Conservation (phyloP, 2,113 vertebrate species). For the Atractosteus spatula region DNA sequence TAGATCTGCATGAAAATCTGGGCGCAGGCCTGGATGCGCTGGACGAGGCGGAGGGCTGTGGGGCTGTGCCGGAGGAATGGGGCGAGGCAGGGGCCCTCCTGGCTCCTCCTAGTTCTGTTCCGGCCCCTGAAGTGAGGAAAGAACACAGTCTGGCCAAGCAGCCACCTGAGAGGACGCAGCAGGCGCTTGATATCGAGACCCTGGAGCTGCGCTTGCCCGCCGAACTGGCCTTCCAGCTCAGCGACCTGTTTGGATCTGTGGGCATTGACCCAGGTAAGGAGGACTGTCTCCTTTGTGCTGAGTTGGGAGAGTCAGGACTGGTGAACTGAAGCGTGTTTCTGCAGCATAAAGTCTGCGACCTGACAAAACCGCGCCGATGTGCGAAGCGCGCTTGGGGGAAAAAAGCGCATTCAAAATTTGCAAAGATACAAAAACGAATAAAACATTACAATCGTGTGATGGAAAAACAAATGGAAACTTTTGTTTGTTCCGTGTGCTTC, state of each 20-base stretch:
- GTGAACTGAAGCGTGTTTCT: too few species aligned
- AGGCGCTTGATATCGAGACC: conserved; percentile 75
- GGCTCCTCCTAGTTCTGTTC: neutral
- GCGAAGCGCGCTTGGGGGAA: too few species aligned
- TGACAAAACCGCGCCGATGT: too few species aligned
- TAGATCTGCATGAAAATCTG: conserved; percentile 12
- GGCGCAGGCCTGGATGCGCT: conserved; percentile 17
- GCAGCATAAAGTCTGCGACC: too few species aligned
- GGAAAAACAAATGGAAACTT: too few species aligned
- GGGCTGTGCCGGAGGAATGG: conserved; percentile 15
- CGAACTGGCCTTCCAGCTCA: conserved; percentile 88
- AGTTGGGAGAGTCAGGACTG: too few species aligned
- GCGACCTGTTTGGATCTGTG: conserved; percentile 92
- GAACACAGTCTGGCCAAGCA: neutral
- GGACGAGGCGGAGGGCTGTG: conserved; percentile 20
- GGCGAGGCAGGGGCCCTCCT: conserved; percentile 28
- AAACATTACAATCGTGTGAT: too few species aligned
- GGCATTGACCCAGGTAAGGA: conserved; percentile 87
- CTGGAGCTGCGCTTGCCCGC: conserved; percentile 86
- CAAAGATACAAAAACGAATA: too few species aligned
- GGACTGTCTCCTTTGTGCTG: too few species aligned
- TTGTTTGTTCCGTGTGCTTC: too few species aligned
- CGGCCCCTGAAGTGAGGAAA: neutral
- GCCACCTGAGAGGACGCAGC: neutral
- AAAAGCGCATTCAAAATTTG: too few species aligned